Conservation (phyloP, 1,140 invertebrate species). For the Homarus americanus region DNA sequence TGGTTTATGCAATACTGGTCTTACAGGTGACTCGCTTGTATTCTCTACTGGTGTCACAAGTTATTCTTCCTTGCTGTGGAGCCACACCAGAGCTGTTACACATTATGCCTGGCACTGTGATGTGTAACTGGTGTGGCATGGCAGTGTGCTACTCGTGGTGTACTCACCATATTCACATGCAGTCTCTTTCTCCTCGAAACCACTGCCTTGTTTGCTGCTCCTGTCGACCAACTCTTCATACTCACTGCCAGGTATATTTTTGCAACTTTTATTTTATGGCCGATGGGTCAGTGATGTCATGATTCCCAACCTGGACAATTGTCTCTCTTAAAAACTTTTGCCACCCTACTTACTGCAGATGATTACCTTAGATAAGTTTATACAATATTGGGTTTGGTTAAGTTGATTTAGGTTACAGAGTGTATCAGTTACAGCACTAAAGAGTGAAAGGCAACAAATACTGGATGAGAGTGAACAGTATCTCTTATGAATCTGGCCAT, state of each 20-base stretch:
- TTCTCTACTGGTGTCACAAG: conserved; percentile 24
- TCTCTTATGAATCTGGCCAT: no score
- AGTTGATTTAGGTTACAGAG: no score
- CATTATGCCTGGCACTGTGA: conserved; percentile 41
- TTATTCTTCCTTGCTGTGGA: conserved; percentile 49
- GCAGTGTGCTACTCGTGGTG: conserved; percentile 55
- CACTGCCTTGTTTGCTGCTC: conserved; percentile 35
- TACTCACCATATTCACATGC: conserved; percentile 37
- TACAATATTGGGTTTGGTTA: no score
- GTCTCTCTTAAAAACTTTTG: no score
- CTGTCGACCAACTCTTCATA: conserved; percentile 43
- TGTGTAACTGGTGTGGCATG: conserved; percentile 35
- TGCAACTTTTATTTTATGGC: background rate
- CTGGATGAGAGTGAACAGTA: no score
- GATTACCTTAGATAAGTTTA: no score
- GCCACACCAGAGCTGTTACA: conserved; percentile 28
- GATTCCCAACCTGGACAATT: no score
- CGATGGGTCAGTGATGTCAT: no score
- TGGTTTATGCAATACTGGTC: no score
- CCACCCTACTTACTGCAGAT: no score
- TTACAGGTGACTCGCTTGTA: conserved; percentile 44
- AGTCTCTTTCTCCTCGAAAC: conserved; percentile 33
- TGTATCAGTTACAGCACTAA: no score
- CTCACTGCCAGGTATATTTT: conserved; percentile 51
- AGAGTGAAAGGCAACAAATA: no score